These are phyloP conservation scores for Dendrocopos noguchii DNA, from an alignment of 2,113 vertebrate species.

Conservation along the genomic window DNA sequence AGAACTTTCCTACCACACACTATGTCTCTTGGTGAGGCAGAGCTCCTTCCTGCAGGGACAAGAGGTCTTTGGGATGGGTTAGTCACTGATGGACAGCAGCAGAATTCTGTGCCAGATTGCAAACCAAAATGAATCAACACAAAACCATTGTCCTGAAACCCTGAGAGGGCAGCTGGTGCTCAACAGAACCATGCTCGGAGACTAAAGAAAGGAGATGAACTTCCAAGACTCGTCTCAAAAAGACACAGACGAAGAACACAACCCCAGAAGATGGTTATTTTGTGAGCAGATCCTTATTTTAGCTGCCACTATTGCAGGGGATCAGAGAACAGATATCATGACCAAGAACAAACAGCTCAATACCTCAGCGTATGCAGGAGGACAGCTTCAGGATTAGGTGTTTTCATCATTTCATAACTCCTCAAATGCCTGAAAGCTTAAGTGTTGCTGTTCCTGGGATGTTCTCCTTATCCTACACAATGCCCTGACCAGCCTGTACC, in stretches of 20 bases:
- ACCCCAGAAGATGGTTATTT: neutral
- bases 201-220: neutral
- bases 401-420: neutral
- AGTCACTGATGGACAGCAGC: fast-evolving
- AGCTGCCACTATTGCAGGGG: neutral
- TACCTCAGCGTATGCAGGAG: neutral
- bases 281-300: neutral
- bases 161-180: too few relatives aligned
- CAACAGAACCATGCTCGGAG: neutral
- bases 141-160: neutral
- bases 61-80: neutral
- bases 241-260: neutral
- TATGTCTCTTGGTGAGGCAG: neutral
- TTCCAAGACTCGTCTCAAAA: neutral
- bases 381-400: neutral
- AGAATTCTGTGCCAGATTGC: too few relatives aligned
- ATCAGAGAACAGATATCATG: neutral
- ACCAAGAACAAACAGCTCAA: neutral
- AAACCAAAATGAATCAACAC: neutral
- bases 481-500: neutral
- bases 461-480: neutral
- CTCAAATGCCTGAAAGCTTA: neutral
- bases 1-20: fast-evolving
- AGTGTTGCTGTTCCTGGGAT: neutral
- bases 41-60: neutral